These are phyloP conservation scores for Meles meles DNA, from an alignment of 2,113 vertebrate genomes.

Conservation along the genomic window DNA sequence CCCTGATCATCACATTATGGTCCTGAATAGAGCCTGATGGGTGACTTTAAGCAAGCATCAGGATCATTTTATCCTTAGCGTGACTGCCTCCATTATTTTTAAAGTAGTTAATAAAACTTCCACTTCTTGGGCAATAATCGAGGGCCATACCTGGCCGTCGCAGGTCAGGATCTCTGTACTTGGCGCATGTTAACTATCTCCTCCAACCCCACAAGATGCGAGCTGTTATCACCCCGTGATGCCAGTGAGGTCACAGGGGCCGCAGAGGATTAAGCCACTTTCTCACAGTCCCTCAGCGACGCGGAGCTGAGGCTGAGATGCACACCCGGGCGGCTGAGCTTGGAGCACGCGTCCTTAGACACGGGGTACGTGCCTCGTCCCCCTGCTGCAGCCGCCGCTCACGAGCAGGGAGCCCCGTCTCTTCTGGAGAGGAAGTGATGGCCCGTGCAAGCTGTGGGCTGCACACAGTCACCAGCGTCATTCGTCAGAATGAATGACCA, in stretches of 20 bases:
- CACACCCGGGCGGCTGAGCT: accelerated
- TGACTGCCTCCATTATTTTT: neutral
- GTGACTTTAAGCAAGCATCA: neutral
- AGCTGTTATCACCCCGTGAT: neutral
- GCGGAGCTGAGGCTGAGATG: accelerated
- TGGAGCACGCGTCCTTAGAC: too few species aligned
- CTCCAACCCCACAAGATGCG: accelerated
- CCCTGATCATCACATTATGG: too few species aligned
- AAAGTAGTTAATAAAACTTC: neutral
- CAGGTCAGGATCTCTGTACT: neutral
- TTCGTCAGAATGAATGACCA: neutral
- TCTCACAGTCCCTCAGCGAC: accelerated
- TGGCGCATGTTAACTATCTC: neutral
- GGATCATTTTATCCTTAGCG: neutral
- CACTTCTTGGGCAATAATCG: neutral
- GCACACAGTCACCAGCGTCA: accelerated
- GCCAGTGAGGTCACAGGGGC: neutral
- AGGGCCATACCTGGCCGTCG: accelerated
- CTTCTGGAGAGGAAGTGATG: neutral
- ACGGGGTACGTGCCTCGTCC: accelerated
- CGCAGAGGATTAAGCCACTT: accelerated
- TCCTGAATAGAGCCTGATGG: neutral
- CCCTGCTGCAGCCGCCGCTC: accelerated
- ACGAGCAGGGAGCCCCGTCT: neutral
- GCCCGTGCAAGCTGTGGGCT: accelerated